These are phyloP conservation scores for Sebastolobus alascanus DNA, from an alignment of 2,797 vertebrate genomes.

Conservation along the genomic window DNA sequence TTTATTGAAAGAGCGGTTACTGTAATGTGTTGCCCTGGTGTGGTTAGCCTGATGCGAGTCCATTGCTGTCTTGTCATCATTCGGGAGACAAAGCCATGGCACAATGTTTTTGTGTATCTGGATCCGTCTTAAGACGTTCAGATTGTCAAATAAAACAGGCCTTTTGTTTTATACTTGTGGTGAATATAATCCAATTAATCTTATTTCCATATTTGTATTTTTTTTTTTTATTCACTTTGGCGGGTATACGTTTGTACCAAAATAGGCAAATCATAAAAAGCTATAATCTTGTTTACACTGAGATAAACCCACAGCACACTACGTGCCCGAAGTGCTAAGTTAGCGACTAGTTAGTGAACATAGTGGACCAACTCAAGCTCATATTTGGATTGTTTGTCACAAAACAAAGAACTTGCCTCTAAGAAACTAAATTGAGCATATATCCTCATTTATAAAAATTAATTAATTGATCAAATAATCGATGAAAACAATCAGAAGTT, in stretches of 20 bases:
- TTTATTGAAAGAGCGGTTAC: conserved; percentile 41
- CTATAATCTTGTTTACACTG: no score
- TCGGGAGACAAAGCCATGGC: conserved; percentile 20
- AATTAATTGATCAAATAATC: not conserved
- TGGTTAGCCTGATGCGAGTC: conserved; percentile 30
- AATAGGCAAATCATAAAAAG: no score
- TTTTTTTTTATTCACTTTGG: no score
- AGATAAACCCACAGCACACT: not conserved
- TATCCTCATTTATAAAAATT: not conserved
- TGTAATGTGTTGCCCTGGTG: conserved; percentile 41
- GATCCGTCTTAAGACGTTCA: not conserved
- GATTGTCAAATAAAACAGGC: conserved; percentile 1
- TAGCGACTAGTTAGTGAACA: not conserved
- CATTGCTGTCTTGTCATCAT: conserved; percentile 32
- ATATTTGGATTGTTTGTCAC: not conserved
- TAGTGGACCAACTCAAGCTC: not conserved
- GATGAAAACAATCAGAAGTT: not conserved
- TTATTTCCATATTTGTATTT: no score
- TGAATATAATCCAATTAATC: no score
- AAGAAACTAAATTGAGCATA: not conserved
- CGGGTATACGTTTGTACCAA: no score
- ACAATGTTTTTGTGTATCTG: not conserved
- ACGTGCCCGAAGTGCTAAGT: not conserved
- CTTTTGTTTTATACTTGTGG: no score
- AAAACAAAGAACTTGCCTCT: not conserved